Evolutionary conservation across 2,113 vertebrate genomes (phyloP), one percentile per base, ranked within the genome.

Genomic region (Peromyscus polionotus): DNA sequence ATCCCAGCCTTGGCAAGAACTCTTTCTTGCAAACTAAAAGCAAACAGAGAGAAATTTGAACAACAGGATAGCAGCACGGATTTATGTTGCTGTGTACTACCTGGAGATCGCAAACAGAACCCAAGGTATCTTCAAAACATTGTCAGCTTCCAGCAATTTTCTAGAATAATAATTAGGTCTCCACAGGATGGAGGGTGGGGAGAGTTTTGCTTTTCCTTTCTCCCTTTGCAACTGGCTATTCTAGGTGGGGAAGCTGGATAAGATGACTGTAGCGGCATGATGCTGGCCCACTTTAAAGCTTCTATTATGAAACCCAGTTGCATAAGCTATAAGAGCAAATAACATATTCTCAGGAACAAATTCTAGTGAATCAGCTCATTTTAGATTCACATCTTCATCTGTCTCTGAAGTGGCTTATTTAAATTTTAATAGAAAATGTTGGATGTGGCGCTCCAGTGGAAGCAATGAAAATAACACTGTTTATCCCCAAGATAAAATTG

Each of bases 371-470:
- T 98, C 97, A 98, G 97, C 97, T 97, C 96, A 90, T 97, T 97
- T 97, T 67, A 95, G 96, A 93, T 72, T 94, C 93, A 76, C 92
- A 94, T 96, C 93, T 97, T 98, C 97, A 96, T 98, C 96, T 94
- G 88, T 81, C 95, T 98, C 97, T 96, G 95, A 97, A 97, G 96
- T 97, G 97, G 96, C 96, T 96, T 96, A 97, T 98, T 98, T 98
- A 97, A 98, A 98, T 97, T 98, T 98, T 98, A 98, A 97, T 98
- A 97, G 97, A 97, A 97, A 97, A 95, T 13, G 7, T 96, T 96
- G 75, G 0, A 95, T 88, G 87, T 70, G 54, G 95, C 81, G 39
- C 90, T 96, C 93, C 93, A 97, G 93, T 81, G n/a, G 59, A 97
- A 67, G 80, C 94, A 96, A 97, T 94, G 96, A 92, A 98, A 98